A percentile compares a stretch with the other conserved stretches of the same genome.
These are phyloP conservation scores for Gambusia holbrooki DNA, from an alignment of 2,113 vertebrate genomes.

Conservation along the genomic window DNA sequence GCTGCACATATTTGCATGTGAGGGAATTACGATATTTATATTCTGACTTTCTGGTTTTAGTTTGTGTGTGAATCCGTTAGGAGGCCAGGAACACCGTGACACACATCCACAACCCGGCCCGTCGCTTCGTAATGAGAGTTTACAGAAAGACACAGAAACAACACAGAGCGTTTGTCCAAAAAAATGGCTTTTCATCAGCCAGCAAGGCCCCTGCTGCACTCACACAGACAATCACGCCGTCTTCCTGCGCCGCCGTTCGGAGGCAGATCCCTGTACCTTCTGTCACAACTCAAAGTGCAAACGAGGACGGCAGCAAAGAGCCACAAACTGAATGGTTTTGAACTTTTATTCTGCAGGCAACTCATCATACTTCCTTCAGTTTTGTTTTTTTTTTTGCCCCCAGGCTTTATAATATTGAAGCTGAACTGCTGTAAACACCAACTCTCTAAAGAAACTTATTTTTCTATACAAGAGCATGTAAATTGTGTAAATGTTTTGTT, in stretches of 20 bases:
- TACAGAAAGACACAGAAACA: neutral
- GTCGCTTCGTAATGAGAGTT: neutral
- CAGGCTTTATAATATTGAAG: neutral
- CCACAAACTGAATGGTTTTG: constrained; percentile 5
- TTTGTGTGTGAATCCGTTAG: neutral
- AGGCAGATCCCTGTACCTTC: neutral
- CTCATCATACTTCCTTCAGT: neutral
- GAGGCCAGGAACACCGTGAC: neutral
- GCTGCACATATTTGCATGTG: neutral
- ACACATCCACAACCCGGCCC: neutral
- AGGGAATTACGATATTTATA: neutral
- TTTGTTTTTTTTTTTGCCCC: neutral
- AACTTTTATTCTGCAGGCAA: constrained; percentile 6
- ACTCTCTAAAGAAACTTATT: neutral
- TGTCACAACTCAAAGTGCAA: constrained; percentile 8
- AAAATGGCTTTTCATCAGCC: constrained; percentile 11
- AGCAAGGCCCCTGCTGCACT: constrained; percentile 29
- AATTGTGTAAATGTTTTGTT: neutral
- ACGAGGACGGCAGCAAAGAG: neutral
- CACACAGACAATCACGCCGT: neutral
- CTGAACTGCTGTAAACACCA: neutral
- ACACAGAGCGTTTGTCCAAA: constrained; percentile 8
- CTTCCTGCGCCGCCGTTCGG: neutral
- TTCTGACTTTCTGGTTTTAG: neutral
- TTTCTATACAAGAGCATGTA: neutral